Base-by-base conservation (phyloP, 2,113 vertebrate species). In the Toxostoma redivivum region DNA sequence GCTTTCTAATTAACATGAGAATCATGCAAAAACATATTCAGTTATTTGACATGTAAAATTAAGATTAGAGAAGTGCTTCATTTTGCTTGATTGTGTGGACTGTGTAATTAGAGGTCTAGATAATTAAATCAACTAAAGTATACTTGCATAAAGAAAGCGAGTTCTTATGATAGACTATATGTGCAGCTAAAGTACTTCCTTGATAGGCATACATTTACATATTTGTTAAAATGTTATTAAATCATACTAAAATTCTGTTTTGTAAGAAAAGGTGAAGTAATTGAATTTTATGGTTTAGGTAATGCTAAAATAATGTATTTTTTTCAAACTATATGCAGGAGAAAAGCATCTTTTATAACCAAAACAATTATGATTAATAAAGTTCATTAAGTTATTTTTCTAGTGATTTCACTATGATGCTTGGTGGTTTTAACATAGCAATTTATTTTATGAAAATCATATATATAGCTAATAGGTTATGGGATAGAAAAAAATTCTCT, bases 51-150 rank as follows among this genome's bases (percentile, higher is more conserved):
- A 91, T 93, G 70, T 72, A 40, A 93, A 95, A 86, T 96, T 91
- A 86, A 91, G 64, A 95, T 95, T 57, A 69, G 48, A 90, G 66
- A 94, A 93, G 56, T 83, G 76, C 77, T 96, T 96, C 82, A 83
- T 97, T 97, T 97, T 92, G 61, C 37, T 96, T 97, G 93, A 97
- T 96, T 97, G n/a, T 92, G 79, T 90, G 93, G 85, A 89, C 77
- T 96, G 6, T 79, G 23, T 97, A 97, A 97, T 95, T 93, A 84
- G 89, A 72, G 80, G 87, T 62, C 82, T 88, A 71, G 91, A 93
- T 94, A 95, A 96, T 97, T 92, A 97, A 97, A 94, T 73, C 44
- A 96, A 64, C 88, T 95, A 67, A 94, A 95, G 92, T 91, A 62
- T 23, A 85, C 73, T 95, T 84, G 23, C 73, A 87, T 91, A 95